Conservation (phyloP, 35 echinoderm and acorn worm genomes). For the Ophiothrix spiculata region DNA sequence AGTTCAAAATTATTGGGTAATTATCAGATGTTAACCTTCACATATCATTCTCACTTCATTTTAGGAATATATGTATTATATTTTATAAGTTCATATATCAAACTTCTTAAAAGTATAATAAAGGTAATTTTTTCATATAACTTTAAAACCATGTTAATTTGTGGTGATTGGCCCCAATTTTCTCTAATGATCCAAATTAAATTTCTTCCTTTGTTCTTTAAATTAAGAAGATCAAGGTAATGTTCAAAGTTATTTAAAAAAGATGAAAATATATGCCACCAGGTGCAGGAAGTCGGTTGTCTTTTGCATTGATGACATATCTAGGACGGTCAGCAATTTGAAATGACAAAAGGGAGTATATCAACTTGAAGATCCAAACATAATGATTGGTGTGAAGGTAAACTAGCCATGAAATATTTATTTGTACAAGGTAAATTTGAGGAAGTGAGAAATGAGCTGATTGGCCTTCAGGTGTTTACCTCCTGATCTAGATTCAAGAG, state of each 20-base stretch:
- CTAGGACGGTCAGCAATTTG: neutral
- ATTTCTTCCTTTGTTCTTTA: neutral
- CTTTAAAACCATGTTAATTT: too few relatives aligned
- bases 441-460: neutral
- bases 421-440: neutral
- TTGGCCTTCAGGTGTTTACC: neutral
- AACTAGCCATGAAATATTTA: slow-evolving; percentile 10
- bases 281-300: slow-evolving; percentile 1
- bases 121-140: too few relatives aligned
- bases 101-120: too few relatives aligned
- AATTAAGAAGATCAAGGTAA: neutral
- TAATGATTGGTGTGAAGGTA: neutral
- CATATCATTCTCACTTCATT: too few relatives aligned
- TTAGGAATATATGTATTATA: too few relatives aligned
- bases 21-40: too few relatives aligned
- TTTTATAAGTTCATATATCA: too few relatives aligned
- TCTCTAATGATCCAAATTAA: neutral
- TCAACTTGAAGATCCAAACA: neutral
- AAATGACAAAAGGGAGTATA: neutral
- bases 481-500: neutral
- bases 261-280: neutral
- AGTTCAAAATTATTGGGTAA: too few relatives aligned
- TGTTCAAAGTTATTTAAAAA: neutral
- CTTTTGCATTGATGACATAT: neutral
- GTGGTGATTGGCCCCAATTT: too few relatives aligned